phyloP scores from a whole-genome alignment of 2,888 invertebrate species.

The Perithous albicinctus region DNA sequence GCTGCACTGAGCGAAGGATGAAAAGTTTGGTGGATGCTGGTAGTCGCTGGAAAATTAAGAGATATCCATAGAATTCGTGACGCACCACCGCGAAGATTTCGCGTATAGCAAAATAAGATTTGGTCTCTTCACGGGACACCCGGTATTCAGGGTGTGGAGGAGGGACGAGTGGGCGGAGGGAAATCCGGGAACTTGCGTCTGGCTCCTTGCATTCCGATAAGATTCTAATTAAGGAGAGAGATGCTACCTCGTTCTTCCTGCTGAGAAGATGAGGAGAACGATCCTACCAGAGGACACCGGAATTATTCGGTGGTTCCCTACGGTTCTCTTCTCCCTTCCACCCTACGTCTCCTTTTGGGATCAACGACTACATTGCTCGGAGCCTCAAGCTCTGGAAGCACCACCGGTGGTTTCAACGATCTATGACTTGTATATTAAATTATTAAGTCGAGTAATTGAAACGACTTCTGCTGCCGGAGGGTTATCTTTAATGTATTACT shows the following conservation, averaged over 20 bases:
- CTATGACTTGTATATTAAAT: conserved; percentile 14
- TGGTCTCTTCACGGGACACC: conserved; percentile 20
- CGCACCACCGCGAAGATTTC: neutral
- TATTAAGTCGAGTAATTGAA: conserved; percentile 18
- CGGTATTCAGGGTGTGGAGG: conserved; percentile 44
- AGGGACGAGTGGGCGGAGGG: conserved; percentile 30
- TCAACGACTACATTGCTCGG: conserved; percentile 52
- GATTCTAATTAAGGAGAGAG: conserved; percentile 80
- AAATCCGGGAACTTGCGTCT: conserved; percentile 63
- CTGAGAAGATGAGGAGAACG: conserved; percentile 27
- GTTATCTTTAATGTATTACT: neutral
- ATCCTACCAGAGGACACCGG: conserved; percentile 37
- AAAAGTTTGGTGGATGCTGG: neutral
- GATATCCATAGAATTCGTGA: neutral
- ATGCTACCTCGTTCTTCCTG: conserved; percentile 64
- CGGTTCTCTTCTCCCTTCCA: conserved; percentile 2
- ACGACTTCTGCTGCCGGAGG: neutral
- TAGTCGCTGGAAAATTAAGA: neutral
- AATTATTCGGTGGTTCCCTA: conserved; percentile 42
- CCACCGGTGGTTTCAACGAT: neutral
- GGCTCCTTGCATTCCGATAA: conserved; percentile 76
- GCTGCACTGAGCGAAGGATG: neutral
- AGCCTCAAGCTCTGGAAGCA: conserved; percentile 8
- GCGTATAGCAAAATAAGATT: conserved; percentile 34
- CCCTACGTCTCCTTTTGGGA: conserved; percentile 9